Evolutionary conservation across 2,113 vertebrate genomes (phyloP).

Genomic region (Haemorhous mexicanus): DNA sequence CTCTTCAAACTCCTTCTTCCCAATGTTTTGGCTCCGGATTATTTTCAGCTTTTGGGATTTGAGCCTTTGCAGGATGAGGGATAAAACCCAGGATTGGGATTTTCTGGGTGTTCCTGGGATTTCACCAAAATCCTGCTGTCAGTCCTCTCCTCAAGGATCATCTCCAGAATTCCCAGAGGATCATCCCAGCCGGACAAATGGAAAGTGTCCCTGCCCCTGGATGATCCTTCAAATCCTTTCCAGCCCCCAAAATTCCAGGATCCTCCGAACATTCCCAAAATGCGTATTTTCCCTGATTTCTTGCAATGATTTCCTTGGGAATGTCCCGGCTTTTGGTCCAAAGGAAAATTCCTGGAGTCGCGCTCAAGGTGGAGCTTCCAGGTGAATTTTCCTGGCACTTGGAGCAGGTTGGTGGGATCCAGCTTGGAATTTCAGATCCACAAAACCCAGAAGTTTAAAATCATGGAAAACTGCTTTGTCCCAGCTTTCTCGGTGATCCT

Average conservation of each 20-base stretch:
- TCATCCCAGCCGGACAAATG: background rate
- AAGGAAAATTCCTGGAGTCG: background rate
- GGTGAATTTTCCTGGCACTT: background rate
- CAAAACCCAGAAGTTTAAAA: background rate
- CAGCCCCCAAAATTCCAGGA: background rate
- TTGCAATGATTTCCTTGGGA: fast-evolving
- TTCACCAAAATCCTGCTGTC: background rate
- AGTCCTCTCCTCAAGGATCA: background rate
- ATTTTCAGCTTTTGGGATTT: background rate
- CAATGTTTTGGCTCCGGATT: background rate
- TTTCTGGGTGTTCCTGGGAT: background rate
- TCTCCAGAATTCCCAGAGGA: background rate
- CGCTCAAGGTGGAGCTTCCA: background rate
- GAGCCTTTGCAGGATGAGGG: background rate
- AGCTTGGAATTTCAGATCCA: background rate
- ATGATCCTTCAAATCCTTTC: background rate
- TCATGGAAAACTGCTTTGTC: fast-evolving
- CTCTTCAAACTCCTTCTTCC: background rate
- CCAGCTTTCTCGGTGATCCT: background rate
- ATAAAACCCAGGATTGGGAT: background rate
- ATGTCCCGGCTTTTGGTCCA: background rate
- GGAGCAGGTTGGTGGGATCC: fast-evolving
- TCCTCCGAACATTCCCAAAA: background rate
- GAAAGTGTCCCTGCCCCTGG: background rate
- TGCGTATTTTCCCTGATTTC: fast-evolving